A percentile compares a stretch with the other conserved stretches of the same genome.
These are phyloP conservation scores for Caenorhabditis plicata DNA, from an alignment of 2,888 invertebrate species.

Conservation along the genomic window DNA sequence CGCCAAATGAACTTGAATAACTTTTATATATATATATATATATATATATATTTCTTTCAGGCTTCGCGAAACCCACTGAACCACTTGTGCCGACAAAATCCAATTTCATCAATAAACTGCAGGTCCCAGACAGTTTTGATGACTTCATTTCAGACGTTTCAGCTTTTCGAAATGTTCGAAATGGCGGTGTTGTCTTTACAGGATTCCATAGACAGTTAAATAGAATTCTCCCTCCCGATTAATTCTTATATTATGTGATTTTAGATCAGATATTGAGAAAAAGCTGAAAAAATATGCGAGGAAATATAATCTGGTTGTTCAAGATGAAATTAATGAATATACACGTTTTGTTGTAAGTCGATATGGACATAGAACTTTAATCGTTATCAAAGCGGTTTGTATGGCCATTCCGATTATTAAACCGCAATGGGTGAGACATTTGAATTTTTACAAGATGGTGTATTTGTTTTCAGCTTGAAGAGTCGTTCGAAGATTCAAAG, in stretches of 20 bases:
- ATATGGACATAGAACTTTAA: constrained; percentile 29
- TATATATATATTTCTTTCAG: too few relatives aligned
- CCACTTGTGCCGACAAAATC: constrained; percentile 17
- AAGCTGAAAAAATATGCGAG: constrained; percentile 15
- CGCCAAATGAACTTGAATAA: too few relatives aligned
- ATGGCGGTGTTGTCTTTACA: constrained; percentile 25
- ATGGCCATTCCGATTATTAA: constrained; percentile 23
- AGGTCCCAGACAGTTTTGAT: constrained; percentile 8
- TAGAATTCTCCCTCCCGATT: background rate
- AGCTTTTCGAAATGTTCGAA: background rate
- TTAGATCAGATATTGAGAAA: constrained; percentile 15
- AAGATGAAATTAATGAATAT: too few relatives aligned
- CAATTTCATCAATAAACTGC: constrained; percentile 10
- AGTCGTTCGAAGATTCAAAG: constrained; percentile 22
- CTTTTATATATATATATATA: too few relatives aligned
- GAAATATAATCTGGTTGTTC: too few relatives aligned
- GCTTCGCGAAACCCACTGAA: too few relatives aligned
- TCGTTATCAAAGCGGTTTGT: constrained; percentile 29
- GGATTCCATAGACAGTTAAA: constrained; percentile 23
- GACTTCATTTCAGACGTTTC: constrained; percentile 32
- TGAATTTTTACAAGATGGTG: too few relatives aligned
- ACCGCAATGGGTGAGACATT: constrained; percentile 36
- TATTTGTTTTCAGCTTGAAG: constrained; percentile 26
- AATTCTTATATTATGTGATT: background rate
- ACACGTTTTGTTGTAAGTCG: constrained; percentile 28